These are phyloP conservation scores for Cacatua alba DNA, from an alignment of 2,113 vertebrate genomes.

Conservation along the genomic window DNA sequence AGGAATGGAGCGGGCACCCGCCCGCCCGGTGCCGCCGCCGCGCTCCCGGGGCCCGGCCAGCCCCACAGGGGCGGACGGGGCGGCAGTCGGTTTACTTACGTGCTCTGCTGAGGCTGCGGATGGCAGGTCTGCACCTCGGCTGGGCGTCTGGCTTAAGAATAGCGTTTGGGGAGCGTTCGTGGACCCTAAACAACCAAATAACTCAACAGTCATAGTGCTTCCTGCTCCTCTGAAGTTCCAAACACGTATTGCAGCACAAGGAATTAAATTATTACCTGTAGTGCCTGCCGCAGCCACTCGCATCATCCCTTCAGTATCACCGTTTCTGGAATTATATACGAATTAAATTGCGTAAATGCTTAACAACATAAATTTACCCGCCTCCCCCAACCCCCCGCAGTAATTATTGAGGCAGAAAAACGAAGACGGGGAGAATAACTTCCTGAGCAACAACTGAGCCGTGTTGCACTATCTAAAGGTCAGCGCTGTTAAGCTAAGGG, in stretches of 20 bases:
- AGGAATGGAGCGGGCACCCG: no score
- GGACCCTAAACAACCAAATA: rapidly evolving
- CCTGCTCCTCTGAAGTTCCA: neutral
- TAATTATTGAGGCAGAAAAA: neutral
- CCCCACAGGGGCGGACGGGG: no score
- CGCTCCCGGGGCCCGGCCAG: no score
- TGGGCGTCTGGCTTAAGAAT: rapidly evolving
- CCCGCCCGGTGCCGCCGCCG: no score
- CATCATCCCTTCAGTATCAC: neutral
- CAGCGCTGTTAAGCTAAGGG: no score
- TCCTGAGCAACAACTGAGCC: neutral
- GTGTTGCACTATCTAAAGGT: neutral
- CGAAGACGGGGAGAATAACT: neutral
- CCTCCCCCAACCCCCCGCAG: rapidly evolving
- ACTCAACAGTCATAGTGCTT: rapidly evolving
- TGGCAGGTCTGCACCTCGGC: rapidly evolving
- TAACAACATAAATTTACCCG: neutral
- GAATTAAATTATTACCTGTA: neutral
- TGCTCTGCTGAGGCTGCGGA: rapidly evolving
- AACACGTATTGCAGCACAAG: neutral
- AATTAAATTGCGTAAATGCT: neutral
- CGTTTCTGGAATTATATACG: neutral
- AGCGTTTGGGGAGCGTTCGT: neutral
- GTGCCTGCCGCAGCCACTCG: neutral
- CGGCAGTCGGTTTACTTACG: rapidly evolving